Percentiles rank a stretch among this genome's conserved stretches.
Conservation (phyloP, 1,140 invertebrate species). For the Mercenaria mercenaria region DNA sequence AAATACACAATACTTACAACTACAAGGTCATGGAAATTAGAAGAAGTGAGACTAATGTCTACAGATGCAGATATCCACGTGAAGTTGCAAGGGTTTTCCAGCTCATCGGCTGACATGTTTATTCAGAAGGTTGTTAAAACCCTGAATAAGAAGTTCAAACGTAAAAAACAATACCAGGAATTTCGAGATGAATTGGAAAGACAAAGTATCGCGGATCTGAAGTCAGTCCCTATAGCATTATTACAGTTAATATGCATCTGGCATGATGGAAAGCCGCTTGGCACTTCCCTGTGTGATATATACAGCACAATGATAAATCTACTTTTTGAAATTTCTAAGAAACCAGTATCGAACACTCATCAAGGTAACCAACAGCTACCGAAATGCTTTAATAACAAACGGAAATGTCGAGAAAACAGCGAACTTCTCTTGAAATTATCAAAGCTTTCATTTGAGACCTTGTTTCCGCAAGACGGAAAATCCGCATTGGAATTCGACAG, state of each 20-base stretch:
- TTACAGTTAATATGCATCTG: not conserved
- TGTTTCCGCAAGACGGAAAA: not conserved
- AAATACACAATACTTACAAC: constrained; percentile 1
- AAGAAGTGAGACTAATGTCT: not conserved
- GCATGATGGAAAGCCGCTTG: not conserved
- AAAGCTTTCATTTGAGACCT: not conserved
- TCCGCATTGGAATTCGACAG: not conserved
- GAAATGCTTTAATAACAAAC: not conserved
- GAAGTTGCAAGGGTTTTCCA: not conserved
- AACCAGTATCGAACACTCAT: too few species aligned
- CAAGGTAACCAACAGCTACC: not conserved
- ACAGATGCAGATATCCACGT: not conserved
- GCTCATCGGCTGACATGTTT: not conserved
- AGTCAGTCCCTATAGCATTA: not conserved
- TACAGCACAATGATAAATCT: not conserved
- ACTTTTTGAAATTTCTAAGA: not conserved
- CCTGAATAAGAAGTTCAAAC: not conserved
- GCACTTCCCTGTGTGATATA: not conserved
- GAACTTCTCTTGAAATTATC: not conserved
- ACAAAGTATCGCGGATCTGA: not conserved
- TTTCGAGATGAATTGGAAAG: not conserved
- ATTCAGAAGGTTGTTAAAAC: not conserved
- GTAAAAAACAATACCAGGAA: not conserved
- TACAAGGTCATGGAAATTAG: not conserved
- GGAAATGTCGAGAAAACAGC: not conserved